Evolutionary conservation across 2,888 invertebrate species (phyloP), one percentile per base, ranked within the genome.

Genomic region (Drosophila kanekoi): DNA sequence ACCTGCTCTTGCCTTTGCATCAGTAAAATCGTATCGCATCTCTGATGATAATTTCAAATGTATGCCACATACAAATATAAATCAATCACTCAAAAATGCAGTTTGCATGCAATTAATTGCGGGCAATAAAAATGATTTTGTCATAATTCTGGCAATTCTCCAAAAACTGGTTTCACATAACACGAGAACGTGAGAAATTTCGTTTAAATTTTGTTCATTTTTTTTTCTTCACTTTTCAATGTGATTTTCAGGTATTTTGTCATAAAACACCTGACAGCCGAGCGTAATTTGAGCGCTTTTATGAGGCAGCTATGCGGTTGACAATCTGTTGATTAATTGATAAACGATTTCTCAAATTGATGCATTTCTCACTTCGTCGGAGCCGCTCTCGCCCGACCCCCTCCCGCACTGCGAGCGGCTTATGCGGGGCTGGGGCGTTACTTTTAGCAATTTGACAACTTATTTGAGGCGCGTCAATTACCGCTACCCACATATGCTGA

Each of bases 401-500:
- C 9, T 35, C 33, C 23, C 28, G 14, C 28, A 20, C 14, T n/a
- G 45, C 8, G 13, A 8, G 13, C 40, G 9, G 2, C 33, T 8
- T 8, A 6, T 40, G 44, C 48, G 35, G 28, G 28, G 20, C 45
- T 14, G 45, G 74, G 74, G 76, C 74, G 76, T 73, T 52, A 28
- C 54, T 53, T 68, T 65, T 63, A 61, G 64, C 71, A 67, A 69
- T 76, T 76, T 76, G 76, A 77, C 78, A 76, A 76, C 76, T 76
- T 76, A 76, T 76, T 76, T 60, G 56, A 72, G 64, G 64, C 70
- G 69, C 79, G 70, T 83, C 85, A 83, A 81, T 78, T 81, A 75
- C 76, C 57, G 71, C 87, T 73, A 74, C 67, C 83, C 87, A 87
- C 84, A 81, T 72, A 60, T 84, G 79, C 85, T 87, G 82, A 87